These are phyloP conservation scores for Characodon lateralis DNA, from an alignment of 2,797 vertebrate genomes.

Conservation along the genomic window DNA sequence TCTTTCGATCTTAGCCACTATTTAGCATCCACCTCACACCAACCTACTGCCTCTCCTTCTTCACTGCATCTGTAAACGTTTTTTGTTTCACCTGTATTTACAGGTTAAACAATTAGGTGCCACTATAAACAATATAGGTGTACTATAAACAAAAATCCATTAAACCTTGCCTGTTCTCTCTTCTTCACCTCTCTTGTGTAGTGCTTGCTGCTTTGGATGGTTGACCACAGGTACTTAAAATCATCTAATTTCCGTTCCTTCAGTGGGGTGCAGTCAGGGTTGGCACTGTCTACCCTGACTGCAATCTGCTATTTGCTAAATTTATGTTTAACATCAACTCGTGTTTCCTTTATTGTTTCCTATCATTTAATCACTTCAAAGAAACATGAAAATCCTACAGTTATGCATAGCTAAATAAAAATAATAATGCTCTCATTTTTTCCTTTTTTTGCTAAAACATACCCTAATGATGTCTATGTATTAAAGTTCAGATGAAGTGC, in stretches of 20 bases:
- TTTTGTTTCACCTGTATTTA: conserved; percentile 1
- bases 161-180: not conserved
- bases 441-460: too few relatives aligned
- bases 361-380: too few relatives aligned
- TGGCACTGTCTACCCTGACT: not conserved
- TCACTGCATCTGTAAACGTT: not conserved
- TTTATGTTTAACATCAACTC: too few relatives aligned
- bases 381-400: too few relatives aligned
- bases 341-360: too few relatives aligned
- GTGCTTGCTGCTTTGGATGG: not conserved
- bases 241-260: too few relatives aligned
- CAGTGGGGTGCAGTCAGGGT: not conserved
- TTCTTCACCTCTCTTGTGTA: not conserved
- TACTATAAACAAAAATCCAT: not conserved
- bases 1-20: not conserved
- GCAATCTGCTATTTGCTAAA: too few relatives aligned
- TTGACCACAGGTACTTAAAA: not conserved
- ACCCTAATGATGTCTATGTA: too few relatives aligned
- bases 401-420: too few relatives aligned
- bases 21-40: not conserved
- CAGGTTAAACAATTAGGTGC: not conserved
- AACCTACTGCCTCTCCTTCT: not conserved
- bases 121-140: not conserved
- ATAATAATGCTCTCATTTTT: too few relatives aligned
- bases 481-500: too few relatives aligned